phyloP scores from a whole-genome alignment of 2,888 invertebrate genomes.

The Agrotis ipsilon region DNA sequence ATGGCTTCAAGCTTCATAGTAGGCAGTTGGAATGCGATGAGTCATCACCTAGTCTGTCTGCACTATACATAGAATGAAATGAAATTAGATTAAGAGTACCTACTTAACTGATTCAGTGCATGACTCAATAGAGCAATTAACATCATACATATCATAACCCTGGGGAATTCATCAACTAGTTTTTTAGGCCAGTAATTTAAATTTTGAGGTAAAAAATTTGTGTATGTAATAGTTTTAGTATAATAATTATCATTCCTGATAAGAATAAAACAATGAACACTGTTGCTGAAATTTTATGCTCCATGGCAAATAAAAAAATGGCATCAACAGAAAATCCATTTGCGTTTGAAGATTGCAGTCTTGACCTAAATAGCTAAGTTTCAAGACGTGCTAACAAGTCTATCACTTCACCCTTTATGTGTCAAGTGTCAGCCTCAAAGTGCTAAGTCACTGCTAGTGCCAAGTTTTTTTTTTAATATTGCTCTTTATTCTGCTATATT shows the following conservation, averaged over 20 bases:
- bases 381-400: neutral
- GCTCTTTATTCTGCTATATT: neutral
- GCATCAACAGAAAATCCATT: neutral
- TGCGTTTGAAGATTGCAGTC: conserved; percentile 1
- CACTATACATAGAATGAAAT: conserved; percentile 60
- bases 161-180: conserved; percentile 24
- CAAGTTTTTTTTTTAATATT: conserved; percentile 4
- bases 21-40: conserved; percentile 64
- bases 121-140: conserved; percentile 50
- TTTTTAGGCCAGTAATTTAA: neutral
- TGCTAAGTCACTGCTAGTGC: neutral
- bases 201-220: neutral
- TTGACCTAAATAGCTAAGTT: conserved; percentile 40
- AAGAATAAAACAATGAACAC: neutral
- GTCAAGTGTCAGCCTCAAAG: conserved; percentile 40
- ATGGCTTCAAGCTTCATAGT: conserved; percentile 56
- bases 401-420: conserved; percentile 4
- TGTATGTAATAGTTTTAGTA: neutral
- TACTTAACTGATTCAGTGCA: conserved; percentile 53
- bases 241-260: neutral
- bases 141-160: conserved; percentile 20
- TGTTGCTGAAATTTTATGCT: no score
- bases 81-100: conserved; percentile 67
- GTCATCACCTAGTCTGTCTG: conserved; percentile 51
- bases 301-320: no score